Evolutionary conservation across 2,797 vertebrate species (phyloP).

Genomic region (Ataeniobius toweri): DNA sequence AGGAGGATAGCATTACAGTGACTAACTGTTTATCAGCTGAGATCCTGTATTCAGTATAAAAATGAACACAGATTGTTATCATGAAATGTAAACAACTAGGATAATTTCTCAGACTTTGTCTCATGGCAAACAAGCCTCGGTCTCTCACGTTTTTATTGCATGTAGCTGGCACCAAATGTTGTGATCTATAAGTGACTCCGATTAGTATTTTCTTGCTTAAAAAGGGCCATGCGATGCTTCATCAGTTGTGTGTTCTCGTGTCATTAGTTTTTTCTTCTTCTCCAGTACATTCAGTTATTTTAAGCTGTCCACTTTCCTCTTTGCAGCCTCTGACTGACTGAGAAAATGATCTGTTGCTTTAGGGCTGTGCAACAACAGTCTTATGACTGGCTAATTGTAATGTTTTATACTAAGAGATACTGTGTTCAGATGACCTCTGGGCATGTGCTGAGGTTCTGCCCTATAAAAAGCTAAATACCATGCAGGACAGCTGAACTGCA

Average conservation of each 20-base stretch:
- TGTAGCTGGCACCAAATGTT: too few relatives aligned
- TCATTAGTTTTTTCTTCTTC: background rate
- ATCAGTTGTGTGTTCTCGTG: background rate
- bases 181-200: too few relatives aligned
- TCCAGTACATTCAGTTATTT: background rate
- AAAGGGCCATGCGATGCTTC: background rate
- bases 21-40: too few relatives aligned
- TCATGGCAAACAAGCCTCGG: too few relatives aligned
- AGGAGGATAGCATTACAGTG: background rate
- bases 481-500: slow-evolving; percentile 28
- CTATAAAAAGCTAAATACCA: slow-evolving; percentile 66
- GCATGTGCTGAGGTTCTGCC: slow-evolving; percentile 38
- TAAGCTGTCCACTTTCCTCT: background rate
- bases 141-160: too few relatives aligned
- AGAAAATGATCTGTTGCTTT: slow-evolving; percentile 36
- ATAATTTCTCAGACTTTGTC: too few relatives aligned
- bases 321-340: background rate
- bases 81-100: too few relatives aligned
- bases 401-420: slow-evolving; percentile 46
- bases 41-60: background rate
- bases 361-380: slow-evolving; percentile 59
- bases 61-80: background rate
- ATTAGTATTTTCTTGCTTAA: background rate
- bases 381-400: slow-evolving; percentile 69
- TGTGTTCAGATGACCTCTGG: slow-evolving; percentile 60